Evolutionary conservation across 2,797 vertebrate genomes (phyloP), one percentile per base, ranked within the genome.

Genomic region (Lycodopsis pacificus): DNA sequence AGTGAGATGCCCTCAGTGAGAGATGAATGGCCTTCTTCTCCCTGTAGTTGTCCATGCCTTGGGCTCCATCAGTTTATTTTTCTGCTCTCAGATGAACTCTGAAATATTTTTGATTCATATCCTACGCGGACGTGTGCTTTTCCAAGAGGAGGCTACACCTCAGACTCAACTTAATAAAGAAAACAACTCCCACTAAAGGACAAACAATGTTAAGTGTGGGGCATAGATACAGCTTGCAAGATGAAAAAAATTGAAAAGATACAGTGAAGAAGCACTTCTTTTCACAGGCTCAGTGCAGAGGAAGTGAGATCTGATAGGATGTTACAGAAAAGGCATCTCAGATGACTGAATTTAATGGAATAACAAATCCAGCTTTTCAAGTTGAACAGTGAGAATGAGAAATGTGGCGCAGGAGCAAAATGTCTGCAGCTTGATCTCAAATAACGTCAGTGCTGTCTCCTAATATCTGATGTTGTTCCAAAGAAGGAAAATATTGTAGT

Each of bases 51-150:
- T 77, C 36, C 13, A 49, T 73, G 79, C 78, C 71, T 36, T 61
- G 44, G 63, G 86, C 78, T 30, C 77, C 65, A 76, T 76, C 56
- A 53, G 25, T 89, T 86, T 80, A 77, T 83, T 79, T 86, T 81
- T 81, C 54, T 25, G 51, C 75, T 82, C 20, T 57, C 59, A 51
- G 70, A 63, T 68, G 59, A 76, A 54, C 7, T 27, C 67, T 81
- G 74, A 84, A 82, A 80, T 82, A 76, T 67, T 87, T 92, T 57
- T 81, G 85, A 93, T 91, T 89, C 81, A 87, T 90, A 83, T 88
- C 69, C 61, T 48, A 48, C 8, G 2, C 54, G 73, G 58, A 83
- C 53, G 73, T 82, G 71, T 69, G 30, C 64, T 86, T 85, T 75
- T 79, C 73, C 75, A 53, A 85, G 86, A 70, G 65, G 53, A 80